Evolutionary conservation across 2,888 invertebrate species (phyloP).

Genomic region (Pristionchus fissidentatus): DNA sequence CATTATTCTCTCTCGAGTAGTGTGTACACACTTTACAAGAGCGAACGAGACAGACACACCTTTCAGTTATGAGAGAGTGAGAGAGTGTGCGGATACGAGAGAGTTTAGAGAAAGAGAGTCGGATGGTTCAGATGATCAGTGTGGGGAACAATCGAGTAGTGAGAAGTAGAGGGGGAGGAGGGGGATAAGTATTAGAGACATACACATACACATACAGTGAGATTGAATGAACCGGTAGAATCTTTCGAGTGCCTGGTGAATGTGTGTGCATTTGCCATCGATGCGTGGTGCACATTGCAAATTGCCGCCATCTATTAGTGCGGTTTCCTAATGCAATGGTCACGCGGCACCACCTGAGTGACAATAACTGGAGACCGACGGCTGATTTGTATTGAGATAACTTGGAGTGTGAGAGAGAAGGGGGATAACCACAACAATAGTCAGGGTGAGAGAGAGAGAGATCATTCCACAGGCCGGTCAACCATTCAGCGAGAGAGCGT

Average conservation of each 20-base stretch:
- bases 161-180: neutral
- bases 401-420: neutral
- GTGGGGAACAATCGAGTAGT: neutral
- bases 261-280: neutral
- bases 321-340: no score
- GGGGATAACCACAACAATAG: no score
- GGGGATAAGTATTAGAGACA: neutral
- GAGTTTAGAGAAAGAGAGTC: neutral
- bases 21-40: no score
- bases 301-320: no score
- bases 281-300: constrained; percentile 25
- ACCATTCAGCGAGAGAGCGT: no score
- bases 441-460: no score
- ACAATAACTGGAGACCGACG: neutral
- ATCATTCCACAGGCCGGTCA: no score
- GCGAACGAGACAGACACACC: no score
- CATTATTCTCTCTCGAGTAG: no score
- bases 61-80: no score
- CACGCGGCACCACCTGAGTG: no score
- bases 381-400: no score
- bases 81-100: neutral
- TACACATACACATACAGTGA: constrained; percentile 11
- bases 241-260: constrained; percentile 6
- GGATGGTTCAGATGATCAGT: neutral
- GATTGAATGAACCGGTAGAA: neutral